Conservation (phyloP, 2,888 invertebrate genomes). For the Euplagia quadripunctaria region DNA sequence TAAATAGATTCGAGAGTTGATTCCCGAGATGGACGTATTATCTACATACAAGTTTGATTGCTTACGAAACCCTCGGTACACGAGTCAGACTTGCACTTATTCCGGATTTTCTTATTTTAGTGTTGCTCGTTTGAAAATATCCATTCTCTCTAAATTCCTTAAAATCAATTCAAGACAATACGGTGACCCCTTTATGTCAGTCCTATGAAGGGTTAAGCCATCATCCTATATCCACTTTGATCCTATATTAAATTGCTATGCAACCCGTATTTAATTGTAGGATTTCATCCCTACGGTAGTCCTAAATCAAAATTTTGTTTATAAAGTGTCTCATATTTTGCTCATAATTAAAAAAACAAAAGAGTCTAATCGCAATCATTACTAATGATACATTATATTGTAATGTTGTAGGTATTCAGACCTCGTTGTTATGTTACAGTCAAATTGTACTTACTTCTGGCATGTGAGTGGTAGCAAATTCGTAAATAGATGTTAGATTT, state of each 20-base stretch:
- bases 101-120: too few relatives aligned
- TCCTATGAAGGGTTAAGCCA: conserved; percentile 21
- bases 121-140: neutral
- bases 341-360: neutral
- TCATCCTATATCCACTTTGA: conserved; percentile 10
- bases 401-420: neutral
- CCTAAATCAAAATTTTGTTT: neutral
- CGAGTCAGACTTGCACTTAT: too few relatives aligned
- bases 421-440: neutral
- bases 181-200: conserved; percentile 10
- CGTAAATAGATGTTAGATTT: too few relatives aligned
- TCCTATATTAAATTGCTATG: conserved; percentile 18
- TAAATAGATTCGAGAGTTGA: too few relatives aligned
- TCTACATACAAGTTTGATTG: too few relatives aligned
- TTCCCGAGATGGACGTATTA: too few relatives aligned
- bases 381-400: neutral
- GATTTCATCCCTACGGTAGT: neutral
- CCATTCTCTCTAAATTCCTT: conserved; percentile 7
- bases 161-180: conserved; percentile 6
- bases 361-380: neutral
- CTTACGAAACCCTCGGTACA: too few relatives aligned
- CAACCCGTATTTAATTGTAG: conserved; percentile 16
- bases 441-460: neutral
- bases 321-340: too few relatives aligned
- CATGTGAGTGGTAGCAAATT: neutral